phyloP scores from a whole-genome alignment of 2,113 vertebrate genomes.

The Trogon melanurus region DNA sequence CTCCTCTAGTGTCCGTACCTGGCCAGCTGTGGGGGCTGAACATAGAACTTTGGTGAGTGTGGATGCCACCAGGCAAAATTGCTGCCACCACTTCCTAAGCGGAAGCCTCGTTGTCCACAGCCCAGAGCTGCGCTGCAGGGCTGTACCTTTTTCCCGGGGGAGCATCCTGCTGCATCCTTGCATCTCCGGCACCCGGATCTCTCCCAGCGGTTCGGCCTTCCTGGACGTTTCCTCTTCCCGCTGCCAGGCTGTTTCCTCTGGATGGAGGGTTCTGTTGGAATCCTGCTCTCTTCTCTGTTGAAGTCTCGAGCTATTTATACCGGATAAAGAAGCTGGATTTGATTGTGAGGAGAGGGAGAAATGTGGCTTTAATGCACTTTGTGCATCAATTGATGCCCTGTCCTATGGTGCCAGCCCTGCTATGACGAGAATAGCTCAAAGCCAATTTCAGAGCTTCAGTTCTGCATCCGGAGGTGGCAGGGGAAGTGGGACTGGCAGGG shows the following conservation, averaged over 20 bases:
- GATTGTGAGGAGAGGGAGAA: background rate
- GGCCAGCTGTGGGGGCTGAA: background rate
- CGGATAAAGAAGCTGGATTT: background rate
- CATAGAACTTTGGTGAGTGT: background rate
- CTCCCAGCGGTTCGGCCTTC: background rate
- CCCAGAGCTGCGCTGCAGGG: background rate
- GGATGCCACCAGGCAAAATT: background rate
- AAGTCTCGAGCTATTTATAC: background rate
- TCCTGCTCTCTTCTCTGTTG: fast-evolving
- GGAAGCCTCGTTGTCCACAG: background rate
- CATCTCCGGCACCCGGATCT: slow-evolving; percentile 24
- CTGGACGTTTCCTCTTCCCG: slow-evolving; percentile 10
- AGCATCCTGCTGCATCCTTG: slow-evolving; percentile 27
- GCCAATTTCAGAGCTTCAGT: background rate
- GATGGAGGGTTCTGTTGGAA: background rate
- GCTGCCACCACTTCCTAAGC: background rate
- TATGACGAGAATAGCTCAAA: background rate
- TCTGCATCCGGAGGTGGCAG: background rate
- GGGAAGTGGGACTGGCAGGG: background rate
- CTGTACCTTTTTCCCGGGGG: background rate
- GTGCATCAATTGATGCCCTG: background rate
- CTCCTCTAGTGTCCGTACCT: background rate
- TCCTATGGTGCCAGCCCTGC: fast-evolving
- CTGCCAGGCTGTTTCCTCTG: background rate
- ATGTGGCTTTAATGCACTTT: background rate